Conservation (phyloP, 2,113 vertebrate species). For the Alectura lathami region DNA sequence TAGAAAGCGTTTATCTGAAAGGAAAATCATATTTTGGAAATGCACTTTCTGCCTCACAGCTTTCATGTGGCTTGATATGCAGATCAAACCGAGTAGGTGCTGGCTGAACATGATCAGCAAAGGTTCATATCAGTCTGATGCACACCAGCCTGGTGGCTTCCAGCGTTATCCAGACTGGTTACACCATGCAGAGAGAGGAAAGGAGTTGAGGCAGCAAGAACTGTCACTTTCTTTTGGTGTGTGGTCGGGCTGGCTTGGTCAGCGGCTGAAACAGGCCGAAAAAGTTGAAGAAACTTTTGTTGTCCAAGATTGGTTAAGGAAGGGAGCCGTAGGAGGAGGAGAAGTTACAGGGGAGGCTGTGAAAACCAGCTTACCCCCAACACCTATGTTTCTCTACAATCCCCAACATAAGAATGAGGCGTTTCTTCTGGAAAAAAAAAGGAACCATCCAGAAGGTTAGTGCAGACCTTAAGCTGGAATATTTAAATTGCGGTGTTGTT, state of each 20-base stretch:
- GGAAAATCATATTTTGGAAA: constrained; percentile 64
- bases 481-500: not conserved
- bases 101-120: constrained; percentile 53
- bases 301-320: not conserved
- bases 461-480: not conserved
- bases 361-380: not conserved
- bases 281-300: constrained; percentile 49
- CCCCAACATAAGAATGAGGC: not conserved
- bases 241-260: not conserved
- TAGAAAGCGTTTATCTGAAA: constrained; percentile 43
- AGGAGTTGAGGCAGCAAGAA: constrained; percentile 22
- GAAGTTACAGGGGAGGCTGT: not conserved
- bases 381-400: not conserved
- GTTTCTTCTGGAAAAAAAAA: not conserved
- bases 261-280: not conserved
- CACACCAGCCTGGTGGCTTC: constrained; percentile 41
- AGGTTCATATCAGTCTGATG: constrained; percentile 33
- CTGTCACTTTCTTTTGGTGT: not conserved
- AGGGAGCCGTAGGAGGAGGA: not conserved
- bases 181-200: constrained; percentile 39
- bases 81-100: constrained; percentile 42
- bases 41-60: constrained; percentile 67
- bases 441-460: not conserved
- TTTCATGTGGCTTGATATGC: constrained; percentile 23
- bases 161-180: constrained; percentile 37